Evolutionary conservation across 2,113 vertebrate genomes (phyloP), one percentile per base, ranked within the genome.

Genomic region (Mesitornis unicolor): DNA sequence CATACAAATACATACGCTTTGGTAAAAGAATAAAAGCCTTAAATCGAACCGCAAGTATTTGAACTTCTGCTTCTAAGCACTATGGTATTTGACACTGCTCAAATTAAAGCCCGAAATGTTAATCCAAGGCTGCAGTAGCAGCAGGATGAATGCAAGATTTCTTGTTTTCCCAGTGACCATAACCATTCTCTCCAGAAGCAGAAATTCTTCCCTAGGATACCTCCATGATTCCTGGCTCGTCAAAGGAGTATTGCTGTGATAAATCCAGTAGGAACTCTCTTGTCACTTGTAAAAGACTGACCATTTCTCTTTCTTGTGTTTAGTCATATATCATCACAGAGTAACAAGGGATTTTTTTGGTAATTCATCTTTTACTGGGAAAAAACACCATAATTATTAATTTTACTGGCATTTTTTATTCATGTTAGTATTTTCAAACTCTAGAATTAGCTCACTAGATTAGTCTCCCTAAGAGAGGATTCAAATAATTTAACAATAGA

Each of bases 41-140:
- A 84, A 94, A 94, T 90, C 93, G 86, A 92, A 86, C 56, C 36
- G n/a, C 85, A 96, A 96, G 96, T 92, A 95, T 96, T 96, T 97
- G 59, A 43, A 51, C 60, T 88, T 90, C 90, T 95, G 75, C 82
- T 96, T 91, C 76, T 84, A 86, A 92, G 85, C 68, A 68, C 68
- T 75, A 21, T 90, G 92, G 75, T 93, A 85, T 94, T 95, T 94
- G 90, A 91, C 83, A 77, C 50, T 75, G 47, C 75, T 86, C 59
- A 93, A 87, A 95, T 90, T 93, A 91, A 95, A 93, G n/a, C 29
- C 50, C 36, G 24, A 77, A 94, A 84, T 60, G 88, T 90, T 97
- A 96, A 96, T 93, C 87, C 2, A 0, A 70, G 56, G 68, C 85
- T 90, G 56, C 59, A 65, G 87, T 20, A 90, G 75, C 56, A 85